phyloP scores from a whole-genome alignment of 1,140 invertebrate genomes.

The Brachionus koreanus region DNA sequence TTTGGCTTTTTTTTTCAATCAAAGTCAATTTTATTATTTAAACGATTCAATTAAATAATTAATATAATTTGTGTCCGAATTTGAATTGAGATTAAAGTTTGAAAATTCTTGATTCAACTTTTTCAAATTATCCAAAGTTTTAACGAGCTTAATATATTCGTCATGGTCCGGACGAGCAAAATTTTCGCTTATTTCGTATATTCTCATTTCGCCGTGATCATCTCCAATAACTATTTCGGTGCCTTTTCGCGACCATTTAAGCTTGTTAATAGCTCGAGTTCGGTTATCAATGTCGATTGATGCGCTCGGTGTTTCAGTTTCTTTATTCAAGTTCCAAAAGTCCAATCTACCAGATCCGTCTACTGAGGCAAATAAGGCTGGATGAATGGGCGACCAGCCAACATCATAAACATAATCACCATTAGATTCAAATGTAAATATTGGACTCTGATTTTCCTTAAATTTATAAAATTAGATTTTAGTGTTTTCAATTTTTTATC shows the following conservation, averaged over 20 bases:
- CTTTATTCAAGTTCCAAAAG: conserved; percentile 92
- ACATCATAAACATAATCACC: conserved; percentile 95
- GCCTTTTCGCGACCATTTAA: conserved; percentile 89
- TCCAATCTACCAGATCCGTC: conserved; percentile 87
- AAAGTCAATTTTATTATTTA: neutral
- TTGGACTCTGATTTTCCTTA: conserved; percentile 74
- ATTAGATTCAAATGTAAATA: conserved; percentile 96
- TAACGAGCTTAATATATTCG: neutral
- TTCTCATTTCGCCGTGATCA: conserved; percentile 84
- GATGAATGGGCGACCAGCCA: conserved; percentile 95
- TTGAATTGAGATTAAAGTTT: conserved; percentile 15
- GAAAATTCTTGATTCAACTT: conserved; percentile 21
- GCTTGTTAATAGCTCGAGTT: conserved; percentile 77
- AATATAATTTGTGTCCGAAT: conserved; percentile 14
- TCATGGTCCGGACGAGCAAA: neutral
- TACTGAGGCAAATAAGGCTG: conserved; percentile 89
- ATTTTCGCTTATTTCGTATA: conserved; percentile 85
- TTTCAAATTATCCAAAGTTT: conserved; percentile 19
- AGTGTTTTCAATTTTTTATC: neutral
- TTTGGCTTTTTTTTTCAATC: neutral
- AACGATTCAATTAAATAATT: conserved; percentile 42
- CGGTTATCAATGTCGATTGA: conserved; percentile 69
- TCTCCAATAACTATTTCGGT: conserved; percentile 86
- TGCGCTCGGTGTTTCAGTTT: conserved; percentile 82
- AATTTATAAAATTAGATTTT: neutral